Evolutionary conservation across 2,797 vertebrate genomes (phyloP).

Genomic region (Hippoglossus hippoglossus): DNA sequence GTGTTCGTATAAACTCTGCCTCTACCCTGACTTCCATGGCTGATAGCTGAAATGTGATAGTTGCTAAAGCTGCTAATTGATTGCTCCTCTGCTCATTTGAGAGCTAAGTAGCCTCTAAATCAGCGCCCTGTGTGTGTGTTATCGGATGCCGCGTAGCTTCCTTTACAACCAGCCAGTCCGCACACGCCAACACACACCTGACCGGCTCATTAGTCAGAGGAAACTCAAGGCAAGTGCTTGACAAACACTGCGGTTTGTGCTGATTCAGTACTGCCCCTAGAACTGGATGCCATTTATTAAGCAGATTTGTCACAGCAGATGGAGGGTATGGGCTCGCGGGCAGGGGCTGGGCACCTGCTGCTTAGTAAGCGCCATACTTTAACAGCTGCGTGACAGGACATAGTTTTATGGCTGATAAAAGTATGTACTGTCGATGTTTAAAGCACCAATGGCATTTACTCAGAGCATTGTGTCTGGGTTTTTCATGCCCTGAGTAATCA

Average conservation of each 20-base stretch:
- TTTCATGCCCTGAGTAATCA: not conserved
- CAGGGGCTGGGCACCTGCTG: conserved; percentile 53
- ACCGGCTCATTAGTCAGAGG: conserved; percentile 59
- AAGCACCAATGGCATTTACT: conserved; percentile 20
- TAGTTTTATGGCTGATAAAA: conserved; percentile 39
- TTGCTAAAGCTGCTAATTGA: conserved; percentile 37
- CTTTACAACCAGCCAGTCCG: conserved; percentile 11
- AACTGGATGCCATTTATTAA: conserved; percentile 64
- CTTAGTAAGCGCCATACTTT: conserved; percentile 40
- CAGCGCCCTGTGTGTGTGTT: conserved; percentile 21
- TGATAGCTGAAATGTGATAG: conserved; percentile 32
- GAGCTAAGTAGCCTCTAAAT: conserved; percentile 33
- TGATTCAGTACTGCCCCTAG: conserved; percentile 58
- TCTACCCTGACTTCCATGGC: not conserved
- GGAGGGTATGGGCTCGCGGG: conserved; percentile 52
- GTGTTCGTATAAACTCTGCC: not conserved
- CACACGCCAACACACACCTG: conserved; percentile 39
- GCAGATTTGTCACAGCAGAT: conserved; percentile 72
- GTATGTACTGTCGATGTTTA: conserved; percentile 11
- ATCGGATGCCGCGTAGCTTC: conserved; percentile 20
- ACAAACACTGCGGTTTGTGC: conserved; percentile 64
- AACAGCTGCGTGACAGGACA: conserved; percentile 33
- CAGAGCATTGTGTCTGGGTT: not conserved
- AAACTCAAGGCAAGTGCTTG: conserved; percentile 46
- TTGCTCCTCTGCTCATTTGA: conserved; percentile 40